Conservation (phyloP, 2,113 vertebrate genomes). For the Hippoglossus stenolepis region DNA sequence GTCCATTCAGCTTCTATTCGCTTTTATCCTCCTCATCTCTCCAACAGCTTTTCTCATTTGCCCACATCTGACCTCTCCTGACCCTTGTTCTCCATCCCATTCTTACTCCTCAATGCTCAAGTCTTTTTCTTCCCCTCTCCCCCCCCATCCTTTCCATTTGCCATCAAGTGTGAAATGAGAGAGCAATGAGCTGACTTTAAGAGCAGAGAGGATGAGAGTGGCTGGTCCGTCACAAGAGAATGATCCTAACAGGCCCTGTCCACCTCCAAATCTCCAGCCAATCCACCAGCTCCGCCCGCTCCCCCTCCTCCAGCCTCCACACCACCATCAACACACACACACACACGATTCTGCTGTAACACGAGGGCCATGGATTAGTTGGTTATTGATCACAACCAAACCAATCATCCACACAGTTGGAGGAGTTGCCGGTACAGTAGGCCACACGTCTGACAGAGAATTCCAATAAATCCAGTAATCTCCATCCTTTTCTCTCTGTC, state of each 20-base stretch:
- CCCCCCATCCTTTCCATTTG: conserved; percentile 37
- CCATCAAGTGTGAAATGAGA: conserved; percentile 76
- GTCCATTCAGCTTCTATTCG: background rate
- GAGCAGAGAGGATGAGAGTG: conserved; percentile 51
- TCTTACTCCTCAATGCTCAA: conserved; percentile 6
- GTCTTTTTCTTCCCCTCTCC: background rate
- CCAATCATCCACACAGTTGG: conserved; percentile 32
- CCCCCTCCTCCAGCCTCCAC: background rate
- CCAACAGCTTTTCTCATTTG: conserved; percentile 34
- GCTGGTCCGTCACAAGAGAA: conserved; percentile 70
- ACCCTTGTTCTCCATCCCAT: conserved; percentile 20
- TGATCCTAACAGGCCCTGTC: conserved; percentile 55
- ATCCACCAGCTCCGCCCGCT: background rate
- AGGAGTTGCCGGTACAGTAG: conserved; percentile 17
- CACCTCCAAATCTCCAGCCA: conserved; percentile 31
- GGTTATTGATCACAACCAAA: conserved; percentile 56
- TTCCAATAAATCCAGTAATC: background rate
- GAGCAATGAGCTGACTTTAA: conserved; percentile 64
- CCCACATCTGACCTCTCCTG: conserved; percentile 5
- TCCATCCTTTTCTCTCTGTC: background rate
- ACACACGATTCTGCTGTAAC: conserved; percentile 26
- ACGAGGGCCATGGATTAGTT: conserved; percentile 12
- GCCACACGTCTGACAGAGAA: conserved; percentile 15
- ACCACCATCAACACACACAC: background rate
- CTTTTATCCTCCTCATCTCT: conserved; percentile 6